phyloP scores from a whole-genome alignment of 1,140 invertebrate species.

The Dreissena polymorpha region DNA sequence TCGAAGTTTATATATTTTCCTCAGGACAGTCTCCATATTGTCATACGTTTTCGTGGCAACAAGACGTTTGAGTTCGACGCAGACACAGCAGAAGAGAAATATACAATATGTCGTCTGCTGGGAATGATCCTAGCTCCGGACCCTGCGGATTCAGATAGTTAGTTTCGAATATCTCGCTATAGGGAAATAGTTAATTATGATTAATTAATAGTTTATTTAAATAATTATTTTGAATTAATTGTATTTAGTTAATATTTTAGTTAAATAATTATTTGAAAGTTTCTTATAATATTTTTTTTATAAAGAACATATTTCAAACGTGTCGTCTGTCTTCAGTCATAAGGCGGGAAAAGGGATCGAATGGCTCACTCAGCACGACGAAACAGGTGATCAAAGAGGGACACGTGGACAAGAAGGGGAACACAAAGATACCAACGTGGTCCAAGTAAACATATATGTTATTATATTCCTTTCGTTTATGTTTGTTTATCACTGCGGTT shows the following conservation, averaged over 20 bases:
- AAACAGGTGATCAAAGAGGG: slow-evolving; percentile 63
- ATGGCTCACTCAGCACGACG: slow-evolving; percentile 16
- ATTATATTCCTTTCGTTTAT: neutral
- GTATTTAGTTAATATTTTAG: too few relatives aligned
- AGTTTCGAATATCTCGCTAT: neutral
- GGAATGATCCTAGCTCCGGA: slow-evolving; percentile 53
- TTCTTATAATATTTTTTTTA: too few relatives aligned
- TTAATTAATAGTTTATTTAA: too few relatives aligned
- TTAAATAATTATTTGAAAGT: too few relatives aligned
- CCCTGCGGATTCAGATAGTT: slow-evolving; percentile 34
- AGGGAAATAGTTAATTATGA: neutral
- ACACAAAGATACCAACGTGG: slow-evolving; percentile 68
- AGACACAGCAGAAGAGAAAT: slow-evolving; percentile 67
- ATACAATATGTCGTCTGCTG: slow-evolving; percentile 67
- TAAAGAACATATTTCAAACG: too few relatives aligned
- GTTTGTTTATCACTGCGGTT: too few relatives aligned
- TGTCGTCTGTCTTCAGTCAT: neutral
- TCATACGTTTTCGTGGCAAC: slow-evolving; percentile 55
- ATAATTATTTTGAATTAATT: too few relatives aligned
- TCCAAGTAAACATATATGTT: slow-evolving; percentile 48
- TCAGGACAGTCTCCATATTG: slow-evolving; percentile 64
- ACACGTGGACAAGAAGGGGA: slow-evolving; percentile 66
- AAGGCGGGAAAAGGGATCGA: neutral
- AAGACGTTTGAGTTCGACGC: slow-evolving; percentile 64
- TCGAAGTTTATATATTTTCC: slow-evolving; percentile 1